Evolutionary conservation across 2,888 invertebrate species (phyloP).

Genomic region (Trichopria drosophilae): DNA sequence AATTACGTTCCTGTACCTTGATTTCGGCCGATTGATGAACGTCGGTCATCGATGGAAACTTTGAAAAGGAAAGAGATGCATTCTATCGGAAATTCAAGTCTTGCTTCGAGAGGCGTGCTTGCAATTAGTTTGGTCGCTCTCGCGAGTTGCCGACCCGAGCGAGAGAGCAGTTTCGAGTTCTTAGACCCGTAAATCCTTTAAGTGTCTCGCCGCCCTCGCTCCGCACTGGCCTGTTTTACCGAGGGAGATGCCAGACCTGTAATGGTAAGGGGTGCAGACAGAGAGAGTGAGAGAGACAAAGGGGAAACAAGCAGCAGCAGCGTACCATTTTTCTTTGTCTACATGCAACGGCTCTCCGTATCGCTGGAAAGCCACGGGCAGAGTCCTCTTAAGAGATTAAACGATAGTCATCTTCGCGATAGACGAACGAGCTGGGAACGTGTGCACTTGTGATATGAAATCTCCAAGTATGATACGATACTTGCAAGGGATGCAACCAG

Average conservation of each 20-base stretch:
- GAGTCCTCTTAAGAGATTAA: conserved; percentile 38
- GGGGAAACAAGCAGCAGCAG: no score
- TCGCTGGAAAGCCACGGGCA: conserved; percentile 24
- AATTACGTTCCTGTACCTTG: no score
- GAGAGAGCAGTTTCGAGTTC: conserved; percentile 42
- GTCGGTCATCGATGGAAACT: no score
- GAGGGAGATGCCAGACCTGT: conserved; percentile 9
- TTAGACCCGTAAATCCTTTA: conserved; percentile 56
- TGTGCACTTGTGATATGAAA: conserved; percentile 4
- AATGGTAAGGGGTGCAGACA: no score
- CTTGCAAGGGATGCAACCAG: no score
- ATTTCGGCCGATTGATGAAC: no score
- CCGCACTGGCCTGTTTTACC: conserved; percentile 35
- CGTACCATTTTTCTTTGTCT: conserved; percentile 38
- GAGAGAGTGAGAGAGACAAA: no score
- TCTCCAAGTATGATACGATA: conserved; percentile 1
- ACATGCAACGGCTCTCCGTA: conserved; percentile 27
- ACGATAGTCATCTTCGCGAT: conserved; percentile 37
- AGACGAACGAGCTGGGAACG: conserved; percentile 21
- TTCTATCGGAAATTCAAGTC: conserved; percentile 30
- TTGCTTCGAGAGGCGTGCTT: conserved; percentile 28
- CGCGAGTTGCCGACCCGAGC: conserved; percentile 24
- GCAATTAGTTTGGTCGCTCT: conserved; percentile 33
- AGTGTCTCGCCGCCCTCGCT: conserved; percentile 47
- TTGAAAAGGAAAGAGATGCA: no score